Evolutionary conservation across 2,888 invertebrate species (phyloP).

Genomic region (Nysson spinosus): DNA sequence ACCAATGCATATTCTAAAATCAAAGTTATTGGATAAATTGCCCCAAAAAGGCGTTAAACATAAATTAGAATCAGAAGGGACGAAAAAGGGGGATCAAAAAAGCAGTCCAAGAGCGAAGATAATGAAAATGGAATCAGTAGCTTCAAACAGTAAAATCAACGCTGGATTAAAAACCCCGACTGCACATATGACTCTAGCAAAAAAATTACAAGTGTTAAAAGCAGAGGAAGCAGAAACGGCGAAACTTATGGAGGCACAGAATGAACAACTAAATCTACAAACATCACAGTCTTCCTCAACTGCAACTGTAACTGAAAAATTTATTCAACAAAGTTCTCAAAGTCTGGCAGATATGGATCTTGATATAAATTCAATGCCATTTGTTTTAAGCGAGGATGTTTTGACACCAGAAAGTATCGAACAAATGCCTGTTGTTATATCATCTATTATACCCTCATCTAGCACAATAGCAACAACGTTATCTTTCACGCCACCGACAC

Average conservation of each 20-base stretch:
- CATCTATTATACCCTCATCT: slow-evolving; percentile 67
- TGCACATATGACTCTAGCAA: slow-evolving; percentile 54
- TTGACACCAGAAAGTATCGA: slow-evolving; percentile 84
- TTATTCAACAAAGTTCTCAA: slow-evolving; percentile 69
- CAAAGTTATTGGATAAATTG: slow-evolving; percentile 69
- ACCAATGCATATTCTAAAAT: slow-evolving; percentile 72
- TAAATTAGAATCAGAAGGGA: slow-evolving; percentile 65
- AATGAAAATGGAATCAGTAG: slow-evolving; percentile 66
- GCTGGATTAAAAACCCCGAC: slow-evolving; percentile 45
- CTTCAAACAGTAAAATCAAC: slow-evolving; percentile 59
- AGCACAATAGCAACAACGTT: slow-evolving; percentile 49
- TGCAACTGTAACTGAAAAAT: slow-evolving; percentile 58
- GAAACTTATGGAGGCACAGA: slow-evolving; percentile 46
- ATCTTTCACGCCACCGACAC: slow-evolving; percentile 58
- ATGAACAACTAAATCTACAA: slow-evolving; percentile 46
- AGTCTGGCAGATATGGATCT: slow-evolving; percentile 77
- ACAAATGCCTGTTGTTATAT: slow-evolving; percentile 83
- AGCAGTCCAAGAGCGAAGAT: slow-evolving; percentile 63
- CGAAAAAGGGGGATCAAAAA: slow-evolving; percentile 53
- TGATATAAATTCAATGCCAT: slow-evolving; percentile 88
- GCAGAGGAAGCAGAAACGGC: slow-evolving; percentile 62
- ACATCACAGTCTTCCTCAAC: slow-evolving; percentile 45
- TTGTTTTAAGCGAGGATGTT: slow-evolving; percentile 85
- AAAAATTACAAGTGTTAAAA: slow-evolving; percentile 67
- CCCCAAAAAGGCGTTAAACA: slow-evolving; percentile 68